phyloP scores from a whole-genome alignment of 1,140 invertebrate genomes.

The Steinernema feltiae region DNA sequence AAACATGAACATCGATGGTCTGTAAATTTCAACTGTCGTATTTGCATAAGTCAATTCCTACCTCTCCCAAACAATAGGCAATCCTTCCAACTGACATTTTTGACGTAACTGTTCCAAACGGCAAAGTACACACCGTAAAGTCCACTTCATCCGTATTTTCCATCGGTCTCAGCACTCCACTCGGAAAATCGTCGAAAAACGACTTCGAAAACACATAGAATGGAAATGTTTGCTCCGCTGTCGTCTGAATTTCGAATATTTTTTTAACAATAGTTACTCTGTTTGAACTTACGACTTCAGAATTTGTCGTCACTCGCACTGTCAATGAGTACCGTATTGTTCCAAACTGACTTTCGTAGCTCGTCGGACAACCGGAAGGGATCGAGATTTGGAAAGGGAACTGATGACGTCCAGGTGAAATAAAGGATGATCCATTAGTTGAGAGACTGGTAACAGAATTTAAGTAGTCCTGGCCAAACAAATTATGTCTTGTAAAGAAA shows the following conservation, averaged over 20 bases:
- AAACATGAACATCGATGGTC: slow-evolving; percentile 29
- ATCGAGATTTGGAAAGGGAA: slow-evolving; percentile 42
- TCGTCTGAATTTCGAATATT: slow-evolving; percentile 34
- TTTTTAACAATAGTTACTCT: background rate
- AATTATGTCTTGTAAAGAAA: background rate
- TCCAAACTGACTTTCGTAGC: slow-evolving; percentile 53
- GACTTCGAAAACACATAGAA: slow-evolving; percentile 48
- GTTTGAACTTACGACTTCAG: slow-evolving; percentile 42
- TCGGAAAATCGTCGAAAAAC: slow-evolving; percentile 53
- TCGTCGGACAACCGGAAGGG: slow-evolving; percentile 43
- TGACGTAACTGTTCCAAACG: slow-evolving; percentile 49
- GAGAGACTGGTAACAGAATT: background rate
- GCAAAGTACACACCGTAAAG: slow-evolving; percentile 53
- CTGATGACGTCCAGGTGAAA: slow-evolving; percentile 47
- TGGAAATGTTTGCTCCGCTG: slow-evolving; percentile 46
- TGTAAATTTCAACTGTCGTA: too few relatives aligned
- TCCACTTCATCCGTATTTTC: slow-evolving; percentile 55
- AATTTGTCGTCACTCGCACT: slow-evolving; percentile 39
- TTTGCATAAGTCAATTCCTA: slow-evolving; percentile 17
- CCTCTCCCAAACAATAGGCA: slow-evolving; percentile 48
- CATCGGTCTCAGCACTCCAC: slow-evolving; percentile 42
- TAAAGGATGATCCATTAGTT: background rate
- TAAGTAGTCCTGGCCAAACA: slow-evolving; percentile 16
- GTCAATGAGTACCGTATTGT: slow-evolving; percentile 48
- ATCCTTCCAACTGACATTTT: slow-evolving; percentile 43